Percentiles rank a stretch among this genome's conserved stretches.
Evolutionary conservation across 1,140 invertebrate species (phyloP).

Genomic region (Stegodyphus mimosarum): DNA sequence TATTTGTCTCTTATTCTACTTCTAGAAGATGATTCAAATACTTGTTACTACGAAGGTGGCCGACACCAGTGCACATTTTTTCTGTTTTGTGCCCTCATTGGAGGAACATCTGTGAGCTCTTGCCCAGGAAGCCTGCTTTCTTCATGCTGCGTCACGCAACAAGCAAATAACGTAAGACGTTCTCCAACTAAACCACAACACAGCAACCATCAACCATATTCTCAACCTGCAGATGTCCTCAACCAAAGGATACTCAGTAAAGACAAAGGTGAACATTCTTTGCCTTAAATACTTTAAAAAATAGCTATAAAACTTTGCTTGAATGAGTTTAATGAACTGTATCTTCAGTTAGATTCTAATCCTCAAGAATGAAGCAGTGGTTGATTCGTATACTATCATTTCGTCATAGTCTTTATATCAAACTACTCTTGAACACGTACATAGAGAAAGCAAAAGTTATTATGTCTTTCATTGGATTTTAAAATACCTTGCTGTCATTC

Average conservation of each 20-base stretch:
- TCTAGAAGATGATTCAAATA: conserved; percentile 42
- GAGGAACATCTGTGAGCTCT: conserved; percentile 40
- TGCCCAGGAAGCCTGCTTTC: conserved; percentile 46
- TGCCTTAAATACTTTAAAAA: too few species aligned
- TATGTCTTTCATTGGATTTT: too few species aligned
- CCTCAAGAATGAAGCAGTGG: too few species aligned
- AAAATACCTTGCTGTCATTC: too few species aligned
- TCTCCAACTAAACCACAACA: conserved; percentile 30
- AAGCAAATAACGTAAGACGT: conserved; percentile 17
- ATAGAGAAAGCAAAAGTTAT: too few species aligned
- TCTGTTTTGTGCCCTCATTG: conserved; percentile 44
- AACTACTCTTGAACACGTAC: too few species aligned
- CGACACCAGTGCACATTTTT: conserved; percentile 57
- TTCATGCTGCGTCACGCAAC: conserved; percentile 48
- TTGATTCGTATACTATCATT: too few species aligned
- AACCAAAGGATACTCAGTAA: conserved; percentile 38
- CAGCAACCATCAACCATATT: conserved; percentile 1
- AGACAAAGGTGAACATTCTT: conserved; percentile 28
- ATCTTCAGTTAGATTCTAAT: too few species aligned
- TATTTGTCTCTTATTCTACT: background rate
- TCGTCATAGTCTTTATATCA: too few species aligned
- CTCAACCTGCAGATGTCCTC: background rate
- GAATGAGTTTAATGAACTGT: too few species aligned
- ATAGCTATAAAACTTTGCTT: too few species aligned
- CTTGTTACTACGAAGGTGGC: conserved; percentile 50